phyloP scores from a whole-genome alignment of 53 echinoderm and acorn worm species.

The Pentamera pediparva region DNA sequence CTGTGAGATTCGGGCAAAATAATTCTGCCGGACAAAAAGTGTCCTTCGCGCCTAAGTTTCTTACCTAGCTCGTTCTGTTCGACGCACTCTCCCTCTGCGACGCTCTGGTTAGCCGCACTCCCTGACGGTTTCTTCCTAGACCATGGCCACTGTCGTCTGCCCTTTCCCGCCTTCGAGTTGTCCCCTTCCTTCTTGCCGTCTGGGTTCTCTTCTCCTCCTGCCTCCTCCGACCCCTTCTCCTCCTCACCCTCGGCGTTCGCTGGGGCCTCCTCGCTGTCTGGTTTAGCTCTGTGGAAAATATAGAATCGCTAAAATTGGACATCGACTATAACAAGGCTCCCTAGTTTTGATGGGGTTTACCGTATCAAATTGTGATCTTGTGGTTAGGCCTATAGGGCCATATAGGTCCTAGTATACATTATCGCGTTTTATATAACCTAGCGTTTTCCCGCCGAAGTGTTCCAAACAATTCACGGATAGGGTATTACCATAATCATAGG shows the following conservation, averaged over 20 bases:
- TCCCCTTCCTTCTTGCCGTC: slow-evolving; percentile 7
- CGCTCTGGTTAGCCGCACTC: neutral
- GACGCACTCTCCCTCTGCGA: neutral
- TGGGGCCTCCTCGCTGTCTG: slow-evolving; percentile 16
- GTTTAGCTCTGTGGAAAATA: slow-evolving; percentile 11
- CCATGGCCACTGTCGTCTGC: slow-evolving; percentile 36
- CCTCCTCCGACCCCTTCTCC: neutral
- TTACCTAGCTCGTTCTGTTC: slow-evolving; percentile 8
- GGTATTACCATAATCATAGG: too few species aligned
- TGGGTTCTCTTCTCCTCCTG: slow-evolving; percentile 8
- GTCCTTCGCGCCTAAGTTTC: neutral
- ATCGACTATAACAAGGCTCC: too few species aligned
- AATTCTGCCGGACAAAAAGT: too few species aligned
- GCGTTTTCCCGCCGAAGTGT: too few species aligned
- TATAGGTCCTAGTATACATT: too few species aligned
- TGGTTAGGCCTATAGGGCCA: too few species aligned
- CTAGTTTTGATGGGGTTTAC: too few species aligned
- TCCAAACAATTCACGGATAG: too few species aligned
- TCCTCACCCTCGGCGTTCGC: slow-evolving; percentile 10
- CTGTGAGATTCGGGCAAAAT: too few species aligned
- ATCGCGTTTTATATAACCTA: too few species aligned
- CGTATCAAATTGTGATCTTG: too few species aligned
- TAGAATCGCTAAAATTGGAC: too few species aligned
- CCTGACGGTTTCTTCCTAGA: slow-evolving; percentile 20
- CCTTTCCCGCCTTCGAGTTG: neutral